Conservation (phyloP, 2,888 invertebrate genomes). For the Acanthococcus lagerstroemiae region DNA sequence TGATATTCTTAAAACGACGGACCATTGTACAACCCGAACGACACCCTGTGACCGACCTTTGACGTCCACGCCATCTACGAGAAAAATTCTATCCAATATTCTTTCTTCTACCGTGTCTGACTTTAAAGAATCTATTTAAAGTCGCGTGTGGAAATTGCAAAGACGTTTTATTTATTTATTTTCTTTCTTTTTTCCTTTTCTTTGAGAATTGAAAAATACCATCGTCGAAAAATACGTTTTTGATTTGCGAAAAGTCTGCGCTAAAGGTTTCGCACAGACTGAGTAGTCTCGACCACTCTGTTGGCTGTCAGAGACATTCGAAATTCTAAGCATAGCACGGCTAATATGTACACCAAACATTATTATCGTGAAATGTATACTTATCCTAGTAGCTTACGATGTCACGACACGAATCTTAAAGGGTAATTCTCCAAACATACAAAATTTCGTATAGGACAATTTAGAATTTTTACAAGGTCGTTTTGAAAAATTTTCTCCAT, state of each 20-base stretch:
- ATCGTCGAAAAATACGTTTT: not conserved
- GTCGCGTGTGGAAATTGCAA: not conserved
- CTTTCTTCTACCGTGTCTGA: slow-evolving; percentile 1
- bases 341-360: no score
- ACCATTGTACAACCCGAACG: slow-evolving; percentile 25
- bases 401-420: no score
- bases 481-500: no score
- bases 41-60: slow-evolving; percentile 26
- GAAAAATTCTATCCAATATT: slow-evolving; percentile 7
- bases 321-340: no score
- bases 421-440: no score
- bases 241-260: not conserved
- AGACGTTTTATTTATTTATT: not conserved
- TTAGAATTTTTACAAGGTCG: no score
- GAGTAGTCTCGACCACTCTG: no score
- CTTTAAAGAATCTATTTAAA: slow-evolving; percentile 8
- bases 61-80: slow-evolving; percentile 15
- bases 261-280: no score
- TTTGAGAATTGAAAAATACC: not conserved
- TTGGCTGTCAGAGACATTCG: no score
- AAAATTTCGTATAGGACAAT: no score
- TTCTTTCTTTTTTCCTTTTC: not conserved
- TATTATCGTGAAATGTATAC: no score
- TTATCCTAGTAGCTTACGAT: no score
- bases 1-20: slow-evolving; percentile 22